Percentiles rank a stretch among this genome's conserved stretches.
phyloP scores from a whole-genome alignment of 1,140 invertebrate genomes.

The Dinoponera quadriceps region DNA sequence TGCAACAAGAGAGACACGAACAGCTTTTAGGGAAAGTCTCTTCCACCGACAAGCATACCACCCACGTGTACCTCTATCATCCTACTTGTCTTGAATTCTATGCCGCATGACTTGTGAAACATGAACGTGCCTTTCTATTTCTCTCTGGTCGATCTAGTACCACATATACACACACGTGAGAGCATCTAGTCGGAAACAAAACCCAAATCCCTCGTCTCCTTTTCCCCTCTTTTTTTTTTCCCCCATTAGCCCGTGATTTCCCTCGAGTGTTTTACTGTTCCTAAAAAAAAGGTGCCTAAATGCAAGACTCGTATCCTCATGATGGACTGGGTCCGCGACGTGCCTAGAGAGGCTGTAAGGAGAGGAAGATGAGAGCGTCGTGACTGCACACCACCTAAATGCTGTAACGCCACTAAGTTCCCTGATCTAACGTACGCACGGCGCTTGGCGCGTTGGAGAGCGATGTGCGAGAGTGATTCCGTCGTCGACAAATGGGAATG shows the following conservation, averaged over 20 bases:
- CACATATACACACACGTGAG: no score
- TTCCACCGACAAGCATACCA: background rate
- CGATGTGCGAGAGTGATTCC: conserved; percentile 30
- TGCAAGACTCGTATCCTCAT: conserved; percentile 72
- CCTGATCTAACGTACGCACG: conserved; percentile 58
- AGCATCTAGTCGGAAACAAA: conserved; percentile 63
- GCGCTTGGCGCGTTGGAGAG: conserved; percentile 1
- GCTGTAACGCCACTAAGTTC: conserved; percentile 81
- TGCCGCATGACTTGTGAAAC: conserved; percentile 31
- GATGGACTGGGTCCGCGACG: conserved; percentile 80
- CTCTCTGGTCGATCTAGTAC: conserved; percentile 19
- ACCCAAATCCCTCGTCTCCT: conserved; percentile 60
- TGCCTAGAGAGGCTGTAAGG: conserved; percentile 85
- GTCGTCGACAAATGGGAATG: conserved; percentile 39
- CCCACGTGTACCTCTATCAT: background rate
- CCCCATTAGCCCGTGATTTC: conserved; percentile 54
- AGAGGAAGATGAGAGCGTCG: conserved; percentile 78
- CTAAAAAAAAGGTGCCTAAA: conserved; percentile 72
- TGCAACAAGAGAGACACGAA: conserved; percentile 40
- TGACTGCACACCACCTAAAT: conserved; percentile 77
- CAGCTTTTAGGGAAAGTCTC: conserved; percentile 8
- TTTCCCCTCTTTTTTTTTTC: conserved; percentile 47
- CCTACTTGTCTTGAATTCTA: background rate
- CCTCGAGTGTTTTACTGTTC: conserved; percentile 29
- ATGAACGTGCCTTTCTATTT: conserved; percentile 35